Percentiles rank a stretch among this genome's conserved stretches.
Conservation (phyloP, 30 jellyfish, hydroid and myxozoan species). For the Nemopilema nomurai region DNA sequence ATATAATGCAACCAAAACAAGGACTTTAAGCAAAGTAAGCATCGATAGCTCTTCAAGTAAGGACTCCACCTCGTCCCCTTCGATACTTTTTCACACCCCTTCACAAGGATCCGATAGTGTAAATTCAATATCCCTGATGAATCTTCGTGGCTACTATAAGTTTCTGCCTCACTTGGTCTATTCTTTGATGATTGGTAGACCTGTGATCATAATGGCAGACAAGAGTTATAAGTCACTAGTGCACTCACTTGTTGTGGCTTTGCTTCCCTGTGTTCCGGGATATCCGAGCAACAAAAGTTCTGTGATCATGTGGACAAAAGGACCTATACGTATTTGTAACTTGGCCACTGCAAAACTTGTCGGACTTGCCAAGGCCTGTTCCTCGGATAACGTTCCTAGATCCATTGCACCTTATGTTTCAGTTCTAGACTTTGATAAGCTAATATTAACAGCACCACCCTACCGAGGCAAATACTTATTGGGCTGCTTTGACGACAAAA, state of each 20-base stretch:
- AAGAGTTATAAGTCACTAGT: slow-evolving; percentile 31
- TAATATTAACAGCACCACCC: slow-evolving; percentile 76
- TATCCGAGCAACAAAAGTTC: slow-evolving; percentile 33
- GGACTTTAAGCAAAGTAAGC: slow-evolving; percentile 16
- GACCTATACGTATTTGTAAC: slow-evolving; percentile 54
- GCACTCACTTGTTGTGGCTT: slow-evolving; percentile 50
- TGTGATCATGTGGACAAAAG: slow-evolving; percentile 75
- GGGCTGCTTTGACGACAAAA: slow-evolving; percentile 57
- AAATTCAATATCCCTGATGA: slow-evolving; percentile 31
- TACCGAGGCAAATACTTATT: slow-evolving; percentile 63
- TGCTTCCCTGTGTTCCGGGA: slow-evolving; percentile 74
- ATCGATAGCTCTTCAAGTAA: slow-evolving; percentile 34
- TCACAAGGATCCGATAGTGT: slow-evolving; percentile 10
- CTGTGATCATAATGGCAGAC: slow-evolving; percentile 75
- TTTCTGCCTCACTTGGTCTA: slow-evolving; percentile 79
- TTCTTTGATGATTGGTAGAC: slow-evolving; percentile 89
- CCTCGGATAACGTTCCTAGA: slow-evolving; percentile 49
- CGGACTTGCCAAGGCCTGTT: slow-evolving; percentile 74
- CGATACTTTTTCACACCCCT: slow-evolving; percentile 42
- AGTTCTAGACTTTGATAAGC: slow-evolving; percentile 70
- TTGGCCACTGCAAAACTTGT: slow-evolving; percentile 63
- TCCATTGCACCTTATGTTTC: slow-evolving; percentile 78
- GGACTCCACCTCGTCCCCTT: slow-evolving; percentile 2
- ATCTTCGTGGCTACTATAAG: slow-evolving; percentile 47
- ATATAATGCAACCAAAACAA: neutral